Evolutionary conservation across 1,140 invertebrate species (phyloP).

Genomic region (Aleiodes sp.): DNA sequence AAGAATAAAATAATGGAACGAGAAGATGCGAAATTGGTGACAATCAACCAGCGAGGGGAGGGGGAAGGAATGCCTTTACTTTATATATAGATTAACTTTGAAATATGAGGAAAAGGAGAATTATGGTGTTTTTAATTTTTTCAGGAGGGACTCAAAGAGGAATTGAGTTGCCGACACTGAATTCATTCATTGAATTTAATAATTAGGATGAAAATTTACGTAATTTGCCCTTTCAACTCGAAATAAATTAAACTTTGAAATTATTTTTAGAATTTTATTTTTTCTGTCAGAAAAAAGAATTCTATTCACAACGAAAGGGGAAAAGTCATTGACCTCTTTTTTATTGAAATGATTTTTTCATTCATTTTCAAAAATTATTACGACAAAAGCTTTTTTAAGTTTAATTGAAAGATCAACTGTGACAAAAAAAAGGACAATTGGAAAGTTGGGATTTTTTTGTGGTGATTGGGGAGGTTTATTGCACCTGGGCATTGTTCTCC

Average conservation of each 20-base stretch:
- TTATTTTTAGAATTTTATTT: no score
- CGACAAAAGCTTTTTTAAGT: no score
- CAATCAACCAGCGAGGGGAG: conserved; percentile 21
- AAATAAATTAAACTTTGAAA: no score
- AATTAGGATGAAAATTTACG: no score
- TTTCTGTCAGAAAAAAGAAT: no score
- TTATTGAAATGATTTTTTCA: no score
- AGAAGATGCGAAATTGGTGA: conserved; percentile 16
- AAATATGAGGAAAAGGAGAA: not conserved
- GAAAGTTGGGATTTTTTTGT: not conserved
- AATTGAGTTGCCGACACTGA: not conserved
- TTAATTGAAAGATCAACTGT: no score
- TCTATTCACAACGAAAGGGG: no score
- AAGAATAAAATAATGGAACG: not conserved
- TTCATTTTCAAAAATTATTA: no score
- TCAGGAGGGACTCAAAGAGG: not conserved
- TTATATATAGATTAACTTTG: conserved; percentile 30
- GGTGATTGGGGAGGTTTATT: conserved; percentile 42
- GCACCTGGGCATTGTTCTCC: conserved; percentile 57
- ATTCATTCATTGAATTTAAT: no score
- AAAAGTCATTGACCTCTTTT: no score
- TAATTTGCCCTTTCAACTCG: no score
- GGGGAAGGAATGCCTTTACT: conserved; percentile 9
- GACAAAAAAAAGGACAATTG: not conserved
- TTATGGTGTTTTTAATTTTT: not conserved